phyloP scores from a whole-genome alignment of 1,140 invertebrate species.

The Zaprionus lachaisei region DNA sequence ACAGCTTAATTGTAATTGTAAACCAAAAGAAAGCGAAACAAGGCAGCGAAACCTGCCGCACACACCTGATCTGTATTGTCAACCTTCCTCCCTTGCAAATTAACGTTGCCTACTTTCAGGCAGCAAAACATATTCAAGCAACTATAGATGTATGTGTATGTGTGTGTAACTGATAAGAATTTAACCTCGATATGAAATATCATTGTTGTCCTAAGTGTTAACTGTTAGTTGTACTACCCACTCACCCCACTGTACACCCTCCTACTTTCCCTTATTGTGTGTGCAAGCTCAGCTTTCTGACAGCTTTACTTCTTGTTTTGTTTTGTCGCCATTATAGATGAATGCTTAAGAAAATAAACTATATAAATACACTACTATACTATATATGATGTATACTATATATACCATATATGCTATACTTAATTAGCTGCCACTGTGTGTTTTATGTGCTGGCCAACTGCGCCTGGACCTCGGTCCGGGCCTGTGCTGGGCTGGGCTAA shows the following conservation, averaged over 20 bases:
- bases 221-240: not conserved
- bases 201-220: constrained; percentile 79
- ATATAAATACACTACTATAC: not conserved
- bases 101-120: constrained; percentile 9
- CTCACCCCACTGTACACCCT: not conserved
- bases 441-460: constrained; percentile 3
- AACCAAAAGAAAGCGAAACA: not conserved
- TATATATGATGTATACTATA: not conserved
- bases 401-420: constrained; percentile 17
- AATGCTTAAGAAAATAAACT: constrained; percentile 57
- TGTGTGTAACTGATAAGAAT: constrained; percentile 61
- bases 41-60: not conserved
- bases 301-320: constrained; percentile 33
- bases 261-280: not conserved
- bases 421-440: constrained; percentile 14
- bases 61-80: not conserved
- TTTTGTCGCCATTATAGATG: constrained; percentile 28
- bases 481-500: constrained; percentile 32
- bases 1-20: not conserved
- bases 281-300: constrained; percentile 49
- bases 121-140: constrained; percentile 12
- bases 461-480: too few relatives aligned
- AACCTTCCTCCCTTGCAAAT: not conserved
- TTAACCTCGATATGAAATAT: constrained; percentile 80
- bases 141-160: constrained; percentile 10